Conservation (phyloP, 2,797 vertebrate genomes). For the Anabas testudineus region DNA sequence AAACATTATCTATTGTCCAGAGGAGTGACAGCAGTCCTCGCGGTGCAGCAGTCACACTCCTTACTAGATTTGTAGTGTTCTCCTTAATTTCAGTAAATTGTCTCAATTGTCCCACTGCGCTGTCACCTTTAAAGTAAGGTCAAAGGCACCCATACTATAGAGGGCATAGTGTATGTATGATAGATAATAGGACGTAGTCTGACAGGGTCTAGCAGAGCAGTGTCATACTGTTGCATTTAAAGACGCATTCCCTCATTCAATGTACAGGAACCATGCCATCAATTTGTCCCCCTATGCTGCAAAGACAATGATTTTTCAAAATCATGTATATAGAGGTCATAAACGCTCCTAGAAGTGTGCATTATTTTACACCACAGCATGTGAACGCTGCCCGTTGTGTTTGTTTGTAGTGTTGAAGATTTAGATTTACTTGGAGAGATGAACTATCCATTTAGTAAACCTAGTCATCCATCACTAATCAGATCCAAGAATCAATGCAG, state of each 20-base stretch:
- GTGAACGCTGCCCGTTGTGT: conserved; percentile 11
- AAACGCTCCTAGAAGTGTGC: conserved; percentile 9
- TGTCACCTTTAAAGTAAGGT: conserved; percentile 2
- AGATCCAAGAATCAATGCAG: neutral
- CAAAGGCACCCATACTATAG: neutral
- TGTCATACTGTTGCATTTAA: neutral
- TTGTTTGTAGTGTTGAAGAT: conserved; percentile 5
- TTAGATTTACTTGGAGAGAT: conserved; percentile 1
- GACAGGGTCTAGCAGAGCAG: neutral
- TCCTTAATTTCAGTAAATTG: conserved; percentile 18
- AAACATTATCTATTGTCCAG: conserved; percentile 67
- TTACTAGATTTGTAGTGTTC: neutral
- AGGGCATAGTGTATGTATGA: neutral
- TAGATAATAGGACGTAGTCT: neutral
- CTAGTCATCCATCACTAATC: neutral
- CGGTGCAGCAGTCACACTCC: conserved; percentile 30
- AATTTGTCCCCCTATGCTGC: neutral
- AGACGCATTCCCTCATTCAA: neutral
- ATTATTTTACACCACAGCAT: neutral
- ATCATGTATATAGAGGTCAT: no score
- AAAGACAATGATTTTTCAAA: neutral
- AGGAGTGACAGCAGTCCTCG: conserved; percentile 30
- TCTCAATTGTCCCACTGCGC: neutral
- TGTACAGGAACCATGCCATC: neutral
- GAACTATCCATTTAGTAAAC: conserved; percentile 9